Evolutionary conservation across 2,113 vertebrate species (phyloP).

Genomic region (Mixornis gularis): DNA sequence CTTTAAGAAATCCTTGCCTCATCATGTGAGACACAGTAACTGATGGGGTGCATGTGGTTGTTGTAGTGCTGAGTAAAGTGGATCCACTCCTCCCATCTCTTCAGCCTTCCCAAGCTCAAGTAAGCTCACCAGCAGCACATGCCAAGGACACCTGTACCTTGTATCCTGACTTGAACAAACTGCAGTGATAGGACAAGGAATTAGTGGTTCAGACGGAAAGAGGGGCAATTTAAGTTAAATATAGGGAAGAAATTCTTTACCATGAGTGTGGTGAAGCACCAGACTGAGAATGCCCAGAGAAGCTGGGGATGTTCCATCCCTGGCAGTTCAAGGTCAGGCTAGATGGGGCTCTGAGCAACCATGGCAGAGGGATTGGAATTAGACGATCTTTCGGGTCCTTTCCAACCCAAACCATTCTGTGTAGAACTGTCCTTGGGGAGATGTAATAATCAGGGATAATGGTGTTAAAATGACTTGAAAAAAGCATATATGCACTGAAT

Average conservation of each 20-base stretch:
- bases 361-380: neutral
- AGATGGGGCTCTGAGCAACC: neutral
- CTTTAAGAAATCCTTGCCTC: neutral
- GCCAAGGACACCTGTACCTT: neutral
- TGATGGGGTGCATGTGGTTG: neutral
- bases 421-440: neutral
- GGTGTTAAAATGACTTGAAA: neutral
- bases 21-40: neutral
- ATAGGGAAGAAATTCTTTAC: neutral
- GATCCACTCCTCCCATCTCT: neutral
- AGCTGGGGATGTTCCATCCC: neutral
- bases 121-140: neutral
- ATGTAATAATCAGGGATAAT: neutral
- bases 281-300: neutral
- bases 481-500: neutral
- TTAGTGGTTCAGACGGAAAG: neutral
- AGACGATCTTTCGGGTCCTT: neutral
- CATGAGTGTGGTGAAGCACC: neutral
- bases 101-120: neutral
- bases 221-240: neutral
- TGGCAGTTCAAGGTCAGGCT: neutral
- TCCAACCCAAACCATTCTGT: neutral
- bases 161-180: neutral
- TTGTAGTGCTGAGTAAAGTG: neutral
- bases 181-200: neutral